Base-by-base conservation (phyloP, 2,888 invertebrate genomes). In the Lasioglossum villosulum region DNA sequence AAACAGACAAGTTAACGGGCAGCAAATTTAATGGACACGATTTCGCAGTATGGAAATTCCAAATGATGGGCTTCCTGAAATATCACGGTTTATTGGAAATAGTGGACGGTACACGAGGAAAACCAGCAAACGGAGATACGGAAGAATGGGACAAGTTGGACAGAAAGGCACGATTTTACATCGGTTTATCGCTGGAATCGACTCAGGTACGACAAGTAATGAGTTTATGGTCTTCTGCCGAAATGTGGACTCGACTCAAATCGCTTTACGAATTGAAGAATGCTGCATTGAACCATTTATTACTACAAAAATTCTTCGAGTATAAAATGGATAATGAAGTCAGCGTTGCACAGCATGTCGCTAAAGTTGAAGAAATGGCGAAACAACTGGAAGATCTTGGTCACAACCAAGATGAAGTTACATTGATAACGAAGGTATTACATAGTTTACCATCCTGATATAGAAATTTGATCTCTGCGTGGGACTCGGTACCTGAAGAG, bases 261-360 rank as follows among this genome's bases (percentile, higher is more conserved):
- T 52, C 52, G 4, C 52, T 52, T 52, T 52, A 52, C 52, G 52
- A 52, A 52, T 10, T 52, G 1, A 52, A 52, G n/a, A 52, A n/a
- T 52, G 3, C 23, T 8, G 23, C 2, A 52, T n/a, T n/a, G 52
- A n/a, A 52, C 8, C n/a, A 52, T 52, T 8, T 52, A 52, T n/a
- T 52, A 23, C 2, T 52, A 52, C 52, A 52, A 52, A 52, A 52
- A 52, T 52, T n/a, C n/a, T 52, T 52, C 10, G 52, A 52, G 2
- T 52, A 52, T n/a, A 52, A 52, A 23, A 52, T 52, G 52, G 56
- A 56, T 2, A 56, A n/a, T 56, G 56, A 10, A 10, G 56, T 0
- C n/a, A 56, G n/a, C 56, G 56, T 56, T 56, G 56, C n/a, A n/a
- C 56, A 56, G 10, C n/a, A 56, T 56, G n/a, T 56, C n/a, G 56